phyloP scores from a whole-genome alignment of 2,888 invertebrate genomes.

The Helobdella robusta region DNA sequence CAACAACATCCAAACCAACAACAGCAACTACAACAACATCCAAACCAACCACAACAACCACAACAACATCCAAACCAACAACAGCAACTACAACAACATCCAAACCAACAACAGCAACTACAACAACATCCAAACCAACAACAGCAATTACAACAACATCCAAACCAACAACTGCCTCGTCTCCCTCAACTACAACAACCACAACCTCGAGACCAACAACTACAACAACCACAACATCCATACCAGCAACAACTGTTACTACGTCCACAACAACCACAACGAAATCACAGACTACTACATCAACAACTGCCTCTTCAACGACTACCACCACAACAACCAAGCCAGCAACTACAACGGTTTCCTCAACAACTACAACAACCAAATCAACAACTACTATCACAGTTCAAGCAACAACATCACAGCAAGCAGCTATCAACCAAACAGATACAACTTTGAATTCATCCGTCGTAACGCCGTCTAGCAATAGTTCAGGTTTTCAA shows the following conservation, averaged over 20 bases:
- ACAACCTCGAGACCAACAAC: background rate
- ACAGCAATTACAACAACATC: slow-evolving; percentile 2
- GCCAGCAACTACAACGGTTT: background rate
- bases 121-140: background rate
- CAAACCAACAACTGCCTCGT: background rate
- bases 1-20: background rate
- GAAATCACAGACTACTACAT: background rate
- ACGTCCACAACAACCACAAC: background rate
- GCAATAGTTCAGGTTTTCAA: too few relatives aligned
- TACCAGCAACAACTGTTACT: background rate
- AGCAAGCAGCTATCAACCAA: too few relatives aligned
- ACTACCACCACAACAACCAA: background rate
- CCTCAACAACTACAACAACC: background rate
- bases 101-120: slow-evolving; percentile 8
- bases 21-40: slow-evolving; percentile 16
- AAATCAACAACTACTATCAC: background rate
- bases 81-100: background rate
- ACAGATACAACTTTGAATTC: too few relatives aligned
- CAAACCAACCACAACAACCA: background rate
- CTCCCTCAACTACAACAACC: background rate
- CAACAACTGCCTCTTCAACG: background rate
- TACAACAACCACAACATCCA: background rate
- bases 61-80: background rate
- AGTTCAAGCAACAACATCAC: background rate
- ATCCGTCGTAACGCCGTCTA: too few relatives aligned